Conservation (phyloP, 2,888 invertebrate species). For the Aplocera efformata region DNA sequence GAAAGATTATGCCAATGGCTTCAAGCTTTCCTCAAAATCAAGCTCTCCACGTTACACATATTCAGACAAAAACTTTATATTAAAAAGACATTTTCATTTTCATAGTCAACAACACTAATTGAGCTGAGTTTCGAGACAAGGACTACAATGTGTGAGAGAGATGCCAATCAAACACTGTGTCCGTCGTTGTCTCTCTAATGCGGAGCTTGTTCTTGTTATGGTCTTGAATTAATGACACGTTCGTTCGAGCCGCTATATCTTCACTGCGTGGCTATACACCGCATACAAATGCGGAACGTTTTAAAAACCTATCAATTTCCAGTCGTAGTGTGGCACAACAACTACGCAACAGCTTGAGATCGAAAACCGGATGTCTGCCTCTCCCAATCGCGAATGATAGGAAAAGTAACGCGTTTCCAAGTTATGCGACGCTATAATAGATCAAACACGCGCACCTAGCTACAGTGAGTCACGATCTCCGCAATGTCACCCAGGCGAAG, state of each 20-base stretch:
- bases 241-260: constrained; percentile 17
- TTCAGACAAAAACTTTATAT: constrained; percentile 7
- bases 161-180: constrained; percentile 18
- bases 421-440: constrained; percentile 12
- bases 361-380: constrained; percentile 15
- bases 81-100: constrained; percentile 6
- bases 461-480: constrained; percentile 22
- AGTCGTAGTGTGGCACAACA: constrained; percentile 12
- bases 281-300: constrained; percentile 23
- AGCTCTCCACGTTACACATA: no score
- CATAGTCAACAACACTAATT: constrained; percentile 8
- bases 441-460: constrained; percentile 27
- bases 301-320: constrained; percentile 16
- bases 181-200: constrained; percentile 18
- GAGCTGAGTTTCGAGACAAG: constrained; percentile 7
- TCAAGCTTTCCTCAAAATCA: no score
- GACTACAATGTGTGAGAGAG: constrained; percentile 24
- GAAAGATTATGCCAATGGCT: no score
- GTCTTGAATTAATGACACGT: constrained; percentile 30
- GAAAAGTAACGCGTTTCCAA: constrained; percentile 10
- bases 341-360: constrained; percentile 21
- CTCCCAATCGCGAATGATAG: constrained; percentile 11
- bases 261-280: constrained; percentile 15
- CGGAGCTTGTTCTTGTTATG: constrained; percentile 26
- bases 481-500: constrained; percentile 18